These are phyloP conservation scores for Hypsopygia costalis DNA, from an alignment of 2,888 invertebrate species.

Conservation along the genomic window DNA sequence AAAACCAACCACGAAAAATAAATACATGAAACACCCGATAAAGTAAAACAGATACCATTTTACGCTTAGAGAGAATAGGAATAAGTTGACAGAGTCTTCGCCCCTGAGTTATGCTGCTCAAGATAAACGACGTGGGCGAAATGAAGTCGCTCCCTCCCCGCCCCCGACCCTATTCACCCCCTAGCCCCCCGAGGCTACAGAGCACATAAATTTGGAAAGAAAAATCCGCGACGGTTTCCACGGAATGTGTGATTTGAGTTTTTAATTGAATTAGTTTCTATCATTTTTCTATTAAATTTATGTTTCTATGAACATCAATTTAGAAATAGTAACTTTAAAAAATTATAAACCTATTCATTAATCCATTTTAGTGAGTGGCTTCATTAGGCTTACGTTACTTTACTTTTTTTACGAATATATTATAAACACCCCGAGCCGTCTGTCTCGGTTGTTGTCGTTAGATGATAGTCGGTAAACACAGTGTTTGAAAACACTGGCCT, in stretches of 20 bases:
- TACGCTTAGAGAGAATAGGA: conserved; percentile 80
- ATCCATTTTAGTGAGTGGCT: too few relatives aligned
- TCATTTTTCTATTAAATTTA: conserved; percentile 23
- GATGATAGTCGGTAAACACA: too few relatives aligned
- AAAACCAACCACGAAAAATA: background rate
- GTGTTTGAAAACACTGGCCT: too few relatives aligned
- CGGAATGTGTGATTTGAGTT: conserved; percentile 77
- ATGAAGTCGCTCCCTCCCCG: conserved; percentile 82
- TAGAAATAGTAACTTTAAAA: too few relatives aligned
- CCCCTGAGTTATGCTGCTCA: conserved; percentile 84
- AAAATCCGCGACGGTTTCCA: conserved; percentile 73
- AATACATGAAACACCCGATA: conserved; percentile 20
- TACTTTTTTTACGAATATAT: too few relatives aligned
- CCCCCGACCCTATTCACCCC: conserved; percentile 23
- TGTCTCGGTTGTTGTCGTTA: too few relatives aligned
- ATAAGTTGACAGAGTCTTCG: conserved; percentile 81
- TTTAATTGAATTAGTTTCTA: conserved; percentile 70
- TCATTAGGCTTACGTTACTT: too few relatives aligned
- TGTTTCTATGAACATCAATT: background rate
- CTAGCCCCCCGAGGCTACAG: conserved; percentile 49
- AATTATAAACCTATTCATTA: too few relatives aligned
- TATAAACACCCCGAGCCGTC: too few relatives aligned
- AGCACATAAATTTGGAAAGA: conserved; percentile 75
- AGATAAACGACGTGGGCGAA: conserved; percentile 87
- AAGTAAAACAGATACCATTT: conserved; percentile 69